Conservation (phyloP, 92 coral and sea anemone species). For the Epizoanthus rinbou region DNA sequence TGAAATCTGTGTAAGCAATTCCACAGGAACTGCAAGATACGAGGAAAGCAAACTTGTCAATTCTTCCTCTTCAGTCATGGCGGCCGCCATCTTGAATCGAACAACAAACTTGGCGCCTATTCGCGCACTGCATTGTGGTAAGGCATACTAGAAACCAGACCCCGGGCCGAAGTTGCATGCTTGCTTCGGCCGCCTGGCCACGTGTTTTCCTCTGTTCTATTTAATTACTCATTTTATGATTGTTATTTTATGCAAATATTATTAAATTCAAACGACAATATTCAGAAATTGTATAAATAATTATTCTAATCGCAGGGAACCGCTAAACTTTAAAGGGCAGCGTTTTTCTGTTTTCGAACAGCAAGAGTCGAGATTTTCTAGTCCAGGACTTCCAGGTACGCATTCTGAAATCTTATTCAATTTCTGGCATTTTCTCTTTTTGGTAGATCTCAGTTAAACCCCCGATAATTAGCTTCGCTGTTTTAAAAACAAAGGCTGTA, state of each 20-base stretch:
- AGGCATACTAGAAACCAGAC: neutral
- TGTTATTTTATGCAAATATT: neutral
- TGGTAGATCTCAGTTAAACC: no score
- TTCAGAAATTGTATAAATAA: neutral
- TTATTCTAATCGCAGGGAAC: neutral
- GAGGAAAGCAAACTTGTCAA: slow-evolving; percentile 58
- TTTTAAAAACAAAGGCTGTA: no score
- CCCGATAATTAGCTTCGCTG: no score
- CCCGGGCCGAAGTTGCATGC: neutral
- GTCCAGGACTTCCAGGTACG: slow-evolving; percentile 15
- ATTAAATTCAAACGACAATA: neutral
- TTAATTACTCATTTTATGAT: no score
- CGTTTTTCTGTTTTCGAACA: neutral
- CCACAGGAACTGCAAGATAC: slow-evolving; percentile 63
- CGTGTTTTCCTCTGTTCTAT: neutral
- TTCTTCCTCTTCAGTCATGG: slow-evolving; percentile 61
- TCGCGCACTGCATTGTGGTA: slow-evolving; percentile 62
- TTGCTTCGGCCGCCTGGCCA: neutral
- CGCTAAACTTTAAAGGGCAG: slow-evolving; percentile 26
- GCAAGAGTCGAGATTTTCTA: neutral
- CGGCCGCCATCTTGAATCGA: slow-evolving; percentile 83
- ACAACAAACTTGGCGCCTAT: slow-evolving; percentile 72
- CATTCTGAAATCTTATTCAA: neutral
- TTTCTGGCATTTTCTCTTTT: no score
- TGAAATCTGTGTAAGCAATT: slow-evolving; percentile 54